Base-by-base conservation (phyloP, 2,797 vertebrate species). In the Myotis daubentonii region DNA sequence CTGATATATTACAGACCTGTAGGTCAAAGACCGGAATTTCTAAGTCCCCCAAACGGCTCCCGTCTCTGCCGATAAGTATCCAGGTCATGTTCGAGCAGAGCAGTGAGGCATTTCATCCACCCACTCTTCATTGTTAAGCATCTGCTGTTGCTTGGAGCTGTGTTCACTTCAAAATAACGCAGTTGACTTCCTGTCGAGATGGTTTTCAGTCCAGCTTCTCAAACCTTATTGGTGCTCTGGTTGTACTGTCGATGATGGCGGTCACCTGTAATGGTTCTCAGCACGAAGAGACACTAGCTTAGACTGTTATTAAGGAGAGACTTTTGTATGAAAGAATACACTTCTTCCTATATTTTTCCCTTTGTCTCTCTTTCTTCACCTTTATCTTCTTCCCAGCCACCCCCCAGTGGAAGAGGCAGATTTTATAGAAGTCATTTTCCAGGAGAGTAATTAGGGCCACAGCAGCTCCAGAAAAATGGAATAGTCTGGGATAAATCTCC, bases 111-210 rank as follows among this genome's bases (percentile, higher is more conserved):
- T 62, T 94, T 97, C 91, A 93, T 79, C 94, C 83, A 12, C 62
- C 76, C 87, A 55, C 92, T 95, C 89, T 89, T 91, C 91, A 90
- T 94, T 93, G 94, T 95, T 92, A 93, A 93, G 53, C 95, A 96
- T 90, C 94, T 60, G 68, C 82, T 2, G 5, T 81, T 91, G 96
- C 94, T 97, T 23, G 53, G 57, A 96, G 96, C 96, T 47, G 28
- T 94, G 93, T 89, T 93, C 82, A 20, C 88, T 94, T 76, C 82
- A 94, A 95, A 96, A 89, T 51, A 86, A 86, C 80, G 88, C 92
- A 83, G 92, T 92, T 96, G 96, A 97, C 97, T 96, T 94, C 86
- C 94, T 93, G 96, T 96, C 65, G 19, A 94, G 75, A 89, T 28
- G 66, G 82, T 79, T 95, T 96, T 96, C 66, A 49, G 36, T 90